Base-by-base conservation (phyloP, 1,140 invertebrate species). In the Nasonia giraulti region DNA sequence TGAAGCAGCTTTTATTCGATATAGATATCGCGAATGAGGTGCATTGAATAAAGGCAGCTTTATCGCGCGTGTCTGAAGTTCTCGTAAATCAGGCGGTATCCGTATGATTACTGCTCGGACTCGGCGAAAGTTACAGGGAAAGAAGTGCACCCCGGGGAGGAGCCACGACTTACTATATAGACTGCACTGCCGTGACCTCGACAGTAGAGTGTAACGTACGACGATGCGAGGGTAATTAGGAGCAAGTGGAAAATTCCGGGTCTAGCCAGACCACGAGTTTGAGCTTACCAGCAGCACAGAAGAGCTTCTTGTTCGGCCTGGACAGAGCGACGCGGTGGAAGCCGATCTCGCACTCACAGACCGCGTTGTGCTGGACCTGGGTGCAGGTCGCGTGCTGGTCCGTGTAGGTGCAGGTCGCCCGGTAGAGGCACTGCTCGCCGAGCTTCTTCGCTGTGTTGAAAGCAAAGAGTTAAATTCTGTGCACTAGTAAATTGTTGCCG, bases 361-460 rank as follows among this genome's bases (percentile, higher is more conserved):
- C 95, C 50, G 96, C 96, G 91, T 97, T 97, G 94, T 97, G 96
- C 89, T 96, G 95, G 88, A 97, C 94, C 92, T 97, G 96, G 77
- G 96, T 95, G 91, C 96, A 97, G 20, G 95, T 95, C 79, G 96
- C 94, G 93, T 97, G 96, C 84, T 95, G 95, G 91, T 97, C 96
- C 89, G 94, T 94, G 88, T 95, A 96, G 86, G 94, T 94, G 90
- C 97, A 97, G 68, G 96, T 95, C 91, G 96, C 95, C 87, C 95
- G 93, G 91, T 97, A 97, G 91, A 96, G 96, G 91, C 97, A 97
- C 91, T 97, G 96, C 90, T 97, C 96, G 77, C 97, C 97, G 88
- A 97, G 93, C 91, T 95, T 95, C 93, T 96, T 96, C 47, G 96
- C 96, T 97, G 92, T 50, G 94, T 44, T 71, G 10, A 75, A 71